phyloP scores from a whole-genome alignment of 2,888 invertebrate species.

The Papilio gigon region DNA sequence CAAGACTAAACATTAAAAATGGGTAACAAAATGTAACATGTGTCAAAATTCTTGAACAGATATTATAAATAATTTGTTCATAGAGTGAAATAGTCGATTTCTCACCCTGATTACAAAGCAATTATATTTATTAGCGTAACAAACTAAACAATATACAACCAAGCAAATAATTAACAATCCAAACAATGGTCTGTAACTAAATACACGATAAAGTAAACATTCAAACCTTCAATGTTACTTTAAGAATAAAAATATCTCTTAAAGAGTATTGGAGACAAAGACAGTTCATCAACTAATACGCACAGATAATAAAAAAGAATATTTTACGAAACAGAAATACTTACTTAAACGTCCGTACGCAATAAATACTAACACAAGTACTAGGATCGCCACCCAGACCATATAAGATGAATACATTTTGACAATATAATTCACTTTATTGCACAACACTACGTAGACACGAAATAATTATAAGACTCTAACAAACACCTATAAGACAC shows the following conservation, averaged over 20 bases:
- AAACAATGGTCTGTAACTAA: neutral
- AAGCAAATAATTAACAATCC: constrained; percentile 2
- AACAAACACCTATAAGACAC: neutral
- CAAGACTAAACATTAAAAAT: neutral
- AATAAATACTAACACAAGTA: constrained; percentile 49
- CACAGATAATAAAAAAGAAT: too few species aligned
- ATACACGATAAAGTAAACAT: neutral
- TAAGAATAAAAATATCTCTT: neutral
- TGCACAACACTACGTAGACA: constrained; percentile 32
- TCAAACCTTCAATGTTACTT: neutral
- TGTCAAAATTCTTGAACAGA: too few species aligned
- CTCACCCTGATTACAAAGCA: neutral
- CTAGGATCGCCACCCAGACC: constrained; percentile 52
- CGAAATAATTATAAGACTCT: constrained; percentile 18
- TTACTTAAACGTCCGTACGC: constrained; percentile 50
- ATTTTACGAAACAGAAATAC: constrained; percentile 44
- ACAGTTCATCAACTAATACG: too few species aligned
- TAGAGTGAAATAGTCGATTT: neutral
- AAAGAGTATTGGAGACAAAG: neutral
- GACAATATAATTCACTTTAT: neutral
- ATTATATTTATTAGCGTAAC: neutral
- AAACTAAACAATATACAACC: constrained; percentile 7
- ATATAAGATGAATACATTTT: constrained; percentile 50
- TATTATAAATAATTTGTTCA: neutral
- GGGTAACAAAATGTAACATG: too few species aligned